Percentiles rank a stretch among this genome's conserved stretches.
These are phyloP conservation scores for Ormyrus rosae DNA, from an alignment of 2,888 invertebrate species.

Conservation along the genomic window DNA sequence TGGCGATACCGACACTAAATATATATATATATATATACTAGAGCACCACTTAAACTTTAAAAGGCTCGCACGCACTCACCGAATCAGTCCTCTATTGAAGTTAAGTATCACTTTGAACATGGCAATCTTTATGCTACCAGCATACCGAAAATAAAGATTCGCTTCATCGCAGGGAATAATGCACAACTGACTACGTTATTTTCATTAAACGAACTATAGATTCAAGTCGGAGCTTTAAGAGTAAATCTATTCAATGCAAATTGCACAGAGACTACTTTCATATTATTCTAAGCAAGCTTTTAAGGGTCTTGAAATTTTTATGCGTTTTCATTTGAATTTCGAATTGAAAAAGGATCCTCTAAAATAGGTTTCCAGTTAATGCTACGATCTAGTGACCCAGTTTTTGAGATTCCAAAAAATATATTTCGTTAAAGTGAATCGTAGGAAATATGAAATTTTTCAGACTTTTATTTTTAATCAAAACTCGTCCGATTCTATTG, in stretches of 20 bases:
- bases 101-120: constrained; percentile 1
- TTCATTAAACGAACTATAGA: constrained; percentile 1
- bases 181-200: background rate
- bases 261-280: background rate
- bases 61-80: constrained; percentile 1
- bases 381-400: constrained; percentile 2
- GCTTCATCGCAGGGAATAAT: constrained; percentile 10
- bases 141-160: constrained; percentile 8
- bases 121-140: background rate
- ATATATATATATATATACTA: constrained; percentile 1
- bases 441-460: no score
- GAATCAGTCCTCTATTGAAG: constrained; percentile 21
- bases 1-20: constrained; percentile 7
- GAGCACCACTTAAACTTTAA: constrained; percentile 22
- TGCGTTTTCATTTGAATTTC: constrained; percentile 25
- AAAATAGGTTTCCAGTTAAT: background rate
- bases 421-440: no score
- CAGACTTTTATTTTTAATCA: no score
- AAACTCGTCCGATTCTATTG: no score
- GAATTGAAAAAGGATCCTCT: background rate
- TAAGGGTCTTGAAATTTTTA: background rate
- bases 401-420: background rate
- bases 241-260: constrained; percentile 17
- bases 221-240: background rate
- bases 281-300: constrained; percentile 8